Conservation (phyloP, 2,888 invertebrate genomes). For the Philonicus albiceps region DNA sequence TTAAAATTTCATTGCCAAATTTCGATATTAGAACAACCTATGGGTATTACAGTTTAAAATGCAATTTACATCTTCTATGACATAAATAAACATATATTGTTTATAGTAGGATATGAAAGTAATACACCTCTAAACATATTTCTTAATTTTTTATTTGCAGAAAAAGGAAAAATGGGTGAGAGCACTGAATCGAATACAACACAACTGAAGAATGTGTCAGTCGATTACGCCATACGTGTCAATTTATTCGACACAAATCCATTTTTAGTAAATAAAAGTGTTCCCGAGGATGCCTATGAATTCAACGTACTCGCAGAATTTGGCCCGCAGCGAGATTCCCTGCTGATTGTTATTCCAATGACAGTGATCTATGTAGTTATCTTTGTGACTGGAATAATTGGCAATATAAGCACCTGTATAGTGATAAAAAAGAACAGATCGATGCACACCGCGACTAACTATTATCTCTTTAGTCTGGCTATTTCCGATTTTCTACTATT, state of each 20-base stretch:
- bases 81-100: too few relatives aligned
- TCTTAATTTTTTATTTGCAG: neutral
- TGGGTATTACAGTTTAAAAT: too few relatives aligned
- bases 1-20: too few relatives aligned
- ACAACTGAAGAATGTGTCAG: neutral
- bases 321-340: slow-evolving; percentile 66
- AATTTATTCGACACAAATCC: neutral
- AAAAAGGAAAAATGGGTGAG: neutral
- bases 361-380: slow-evolving; percentile 80
- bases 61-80: too few relatives aligned
- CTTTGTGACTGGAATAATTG: slow-evolving; percentile 79
- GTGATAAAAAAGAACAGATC: slow-evolving; percentile 83
- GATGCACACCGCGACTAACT: slow-evolving; percentile 84
- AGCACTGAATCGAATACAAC: neutral
- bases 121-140: neutral
- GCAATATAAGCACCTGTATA: slow-evolving; percentile 84
- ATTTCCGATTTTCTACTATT: slow-evolving; percentile 82
- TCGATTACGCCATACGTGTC: neutral
- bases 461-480: slow-evolving; percentile 85
- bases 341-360: slow-evolving; percentile 74
- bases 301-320: slow-evolving; percentile 38
- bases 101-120: neutral
- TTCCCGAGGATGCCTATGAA: neutral
- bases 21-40: too few relatives aligned
- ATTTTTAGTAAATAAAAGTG: neutral